Evolutionary conservation across 2,888 invertebrate species (phyloP), one percentile per base, ranked within the genome.

Genomic region (Fragum whitleyi): DNA sequence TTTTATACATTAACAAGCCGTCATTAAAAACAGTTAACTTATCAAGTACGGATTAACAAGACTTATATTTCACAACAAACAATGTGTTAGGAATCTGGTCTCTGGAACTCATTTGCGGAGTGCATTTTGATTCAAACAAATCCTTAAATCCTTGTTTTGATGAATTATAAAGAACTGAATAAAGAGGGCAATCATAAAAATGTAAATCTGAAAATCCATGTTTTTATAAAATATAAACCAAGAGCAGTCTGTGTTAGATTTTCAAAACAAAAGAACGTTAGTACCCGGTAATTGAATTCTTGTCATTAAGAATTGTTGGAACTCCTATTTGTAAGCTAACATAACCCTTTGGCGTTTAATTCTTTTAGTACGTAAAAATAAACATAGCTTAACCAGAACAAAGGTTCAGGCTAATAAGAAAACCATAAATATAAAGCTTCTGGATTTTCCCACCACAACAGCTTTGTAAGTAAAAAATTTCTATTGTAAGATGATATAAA

Each of bases 231-330:
- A 57, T 57, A 57, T 57, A 57, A 57, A 57, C 57, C 21, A 57
- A 23, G 3, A 57, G 28, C 36, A 14, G 36, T 62, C 62, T 62
- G 9, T 71, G 71, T 68, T 77, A 75, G 69, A n/a, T 28, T 78
- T 77, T 80, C 80, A 80, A 77, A 83, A 83, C 80, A 83, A 77
- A 83, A 78, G 77, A 61, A 62, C n/a, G 16, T 51, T 29, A 78
- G 78, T n/a, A n/a, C n/a, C n/a, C n/a, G n/a, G 78, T 76, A 83
- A 80, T 80, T 80, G 80, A 78, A 83, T 74, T 77, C 57, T 39
- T 74, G 72, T 69, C 29, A 28, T 32, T 61, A 39, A 42, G 65
- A 72, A 42, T 59, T 55, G 61, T 72, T 59, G 72, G 72, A 72
- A 72, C 19, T 32, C n/a, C 36, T 2, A 16, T 26, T 39, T 28